These are phyloP conservation scores for Drosophila trichaetosa DNA, from an alignment of 2,888 invertebrate genomes.

Conservation along the genomic window DNA sequence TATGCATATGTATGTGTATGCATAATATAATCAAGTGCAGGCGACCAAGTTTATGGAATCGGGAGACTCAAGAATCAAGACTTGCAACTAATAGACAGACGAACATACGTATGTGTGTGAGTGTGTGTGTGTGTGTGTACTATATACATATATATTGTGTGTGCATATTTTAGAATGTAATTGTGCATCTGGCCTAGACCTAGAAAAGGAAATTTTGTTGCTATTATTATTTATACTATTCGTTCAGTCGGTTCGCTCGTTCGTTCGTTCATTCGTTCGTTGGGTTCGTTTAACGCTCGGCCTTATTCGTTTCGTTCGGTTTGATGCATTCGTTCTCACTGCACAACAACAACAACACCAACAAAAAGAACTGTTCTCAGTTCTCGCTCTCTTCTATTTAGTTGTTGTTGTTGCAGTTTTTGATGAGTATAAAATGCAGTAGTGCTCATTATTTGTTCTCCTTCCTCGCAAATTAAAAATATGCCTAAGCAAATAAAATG, in stretches of 20 bases:
- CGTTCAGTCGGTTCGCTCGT: constrained; percentile 30
- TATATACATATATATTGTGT: constrained; percentile 32
- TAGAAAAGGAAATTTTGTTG: constrained; percentile 85
- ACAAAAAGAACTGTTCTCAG: constrained; percentile 17
- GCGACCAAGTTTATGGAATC: constrained; percentile 49
- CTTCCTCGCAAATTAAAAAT: constrained; percentile 81
- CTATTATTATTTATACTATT: constrained; percentile 75
- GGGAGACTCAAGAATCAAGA: constrained; percentile 39
- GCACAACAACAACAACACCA: constrained; percentile 9
- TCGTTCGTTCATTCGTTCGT: constrained; percentile 14
- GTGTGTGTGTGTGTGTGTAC: background rate
- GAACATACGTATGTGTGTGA: background rate
- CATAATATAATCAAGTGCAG: constrained; percentile 45
- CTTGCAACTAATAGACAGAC: constrained; percentile 36
- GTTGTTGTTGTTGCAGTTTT: constrained; percentile 34
- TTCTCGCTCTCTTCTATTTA: constrained; percentile 8
- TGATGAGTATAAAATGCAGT: constrained; percentile 32
- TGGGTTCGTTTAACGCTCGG: constrained; percentile 19
- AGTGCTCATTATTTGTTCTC: constrained; percentile 79
- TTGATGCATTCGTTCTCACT: background rate
- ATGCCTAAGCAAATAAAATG: constrained; percentile 78
- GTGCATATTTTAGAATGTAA: constrained; percentile 83
- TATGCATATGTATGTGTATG: background rate
- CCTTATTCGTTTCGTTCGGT: constrained; percentile 8
- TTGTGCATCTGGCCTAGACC: constrained; percentile 85